Evolutionary conservation across 1,140 invertebrate species (phyloP), one percentile per base, ranked within the genome.

Genomic region (Leptonema lineaticorne): DNA sequence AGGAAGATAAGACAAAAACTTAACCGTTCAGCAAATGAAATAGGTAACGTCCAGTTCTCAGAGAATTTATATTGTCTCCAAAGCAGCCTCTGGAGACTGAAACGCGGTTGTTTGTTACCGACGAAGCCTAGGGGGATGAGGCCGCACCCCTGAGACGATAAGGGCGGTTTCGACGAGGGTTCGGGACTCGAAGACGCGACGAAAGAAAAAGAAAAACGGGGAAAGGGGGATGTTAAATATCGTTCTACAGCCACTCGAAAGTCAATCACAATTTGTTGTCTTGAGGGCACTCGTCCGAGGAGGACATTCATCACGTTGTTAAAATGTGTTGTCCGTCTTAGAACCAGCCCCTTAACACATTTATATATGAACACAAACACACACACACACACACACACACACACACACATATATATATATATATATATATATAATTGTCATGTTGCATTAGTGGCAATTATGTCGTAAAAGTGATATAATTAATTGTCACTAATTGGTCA

Each of bases 251-350:
- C 62, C 62, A 64, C 62, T 64, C 62, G 30, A 64, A 64, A 64
- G 62, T 64, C 62, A 64, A 64, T 64, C 62, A 64, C 62, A 64
- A 64, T 64, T 64, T 64, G 62, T 64, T 64, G 62, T 50, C 62
- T 50, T 45, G 62, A 64, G 62, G 62, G 28, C 62, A 29, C 62
- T 64, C 46, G 41, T 7, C 46, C 24, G 30, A 62, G 58, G 58
- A 45, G 33, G 11, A 37, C 62, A 64, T 64, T 50, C 62, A 46
- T 64, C 62, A 64, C 45, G 37, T 30, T 28, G 24, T n/a, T 45
- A 26, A 62, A 41, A 62, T 62, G 58, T 41, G 58, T 28, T 28
- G 58, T 29, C 58, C 18, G 37, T 41, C 37, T 41, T 53, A 18
- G 48, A 2, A 41, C n/a, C 16, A 41, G 2, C 16, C 37, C 37